phyloP scores from a whole-genome alignment of 2,113 vertebrate species.

The Eidolon helvum region DNA sequence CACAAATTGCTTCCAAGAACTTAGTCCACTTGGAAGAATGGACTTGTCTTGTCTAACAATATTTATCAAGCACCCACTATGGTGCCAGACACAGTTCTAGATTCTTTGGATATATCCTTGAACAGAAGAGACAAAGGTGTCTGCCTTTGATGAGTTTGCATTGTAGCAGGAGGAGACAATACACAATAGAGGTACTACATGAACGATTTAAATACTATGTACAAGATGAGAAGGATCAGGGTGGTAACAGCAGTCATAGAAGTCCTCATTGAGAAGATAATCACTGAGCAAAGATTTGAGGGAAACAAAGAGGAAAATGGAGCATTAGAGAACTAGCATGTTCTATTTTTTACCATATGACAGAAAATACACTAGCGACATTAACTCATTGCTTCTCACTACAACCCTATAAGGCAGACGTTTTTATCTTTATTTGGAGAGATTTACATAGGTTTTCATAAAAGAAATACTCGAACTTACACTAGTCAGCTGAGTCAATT shows the following conservation, averaged over 20 bases:
- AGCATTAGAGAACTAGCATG: neutral
- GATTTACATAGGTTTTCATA: neutral
- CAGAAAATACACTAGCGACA: neutral
- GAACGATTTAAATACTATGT: neutral
- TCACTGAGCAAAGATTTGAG: neutral
- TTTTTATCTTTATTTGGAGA: slow-evolving; percentile 1
- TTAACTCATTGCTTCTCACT: neutral
- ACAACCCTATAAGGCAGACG: neutral
- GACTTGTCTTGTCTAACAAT: neutral
- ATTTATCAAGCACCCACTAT: neutral
- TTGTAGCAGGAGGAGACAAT: neutral
- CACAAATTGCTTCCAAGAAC: neutral
- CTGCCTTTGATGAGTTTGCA: neutral
- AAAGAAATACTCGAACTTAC: neutral
- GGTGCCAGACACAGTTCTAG: neutral
- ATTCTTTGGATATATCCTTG: neutral
- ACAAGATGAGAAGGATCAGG: neutral
- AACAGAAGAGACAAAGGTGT: neutral
- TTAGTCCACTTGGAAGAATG: neutral
- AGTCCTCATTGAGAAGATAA: neutral
- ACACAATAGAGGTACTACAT: neutral
- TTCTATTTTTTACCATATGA: neutral
- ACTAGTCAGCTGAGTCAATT: neutral
- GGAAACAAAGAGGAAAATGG: neutral
- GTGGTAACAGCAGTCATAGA: neutral